Evolutionary conservation across 2,888 invertebrate species (phyloP), one percentile per base, ranked within the genome.

Genomic region (Adelognathus sp.): DNA sequence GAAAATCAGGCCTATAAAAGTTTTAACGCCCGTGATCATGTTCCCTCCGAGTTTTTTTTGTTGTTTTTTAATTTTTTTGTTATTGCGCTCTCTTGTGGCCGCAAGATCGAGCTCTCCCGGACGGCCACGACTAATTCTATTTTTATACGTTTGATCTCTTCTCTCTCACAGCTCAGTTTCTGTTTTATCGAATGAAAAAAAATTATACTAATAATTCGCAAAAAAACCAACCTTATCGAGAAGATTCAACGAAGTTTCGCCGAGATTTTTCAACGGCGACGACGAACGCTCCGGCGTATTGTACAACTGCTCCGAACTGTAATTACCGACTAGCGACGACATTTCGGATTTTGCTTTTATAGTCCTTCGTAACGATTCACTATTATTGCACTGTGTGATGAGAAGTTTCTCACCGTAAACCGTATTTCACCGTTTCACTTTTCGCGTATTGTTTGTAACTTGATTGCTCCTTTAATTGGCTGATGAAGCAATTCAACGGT

Each of bases 1-100:
- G 87, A 88, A 88, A 87, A 88, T 88, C 87, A 79, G 84, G 84
- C 84, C 88, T 88, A 88, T 89, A 89, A 89, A 89, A 88, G 82
- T 87, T 88, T 85, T 87, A 88, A 87, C 86, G 84, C 82, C 81
- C 87, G 85, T 85, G 87, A 88, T 88, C 87, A 87, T 86, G 84
- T 83, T 84, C 61, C 81, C 81, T 81, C 79, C 77, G 58, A 70
- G 81, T 73, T 78, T 44, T 7, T 21, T 46, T 46, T 46, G 11
- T 60, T 67, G 44, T 64, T 52, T 4, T 18, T 63, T 71, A 5
- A 39, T 52, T 63, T 61, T 18, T 50, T 33, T n/a, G 14, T 44
- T 31, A 18, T 36, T 54, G 27, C 6, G 56, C 52, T 58, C 60
- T 41, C 61, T 61, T 39, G 52, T 41, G 71, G 63, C 63, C 54